Base-by-base conservation (phyloP, 2,113 vertebrate species). In the Passer montanus region DNA sequence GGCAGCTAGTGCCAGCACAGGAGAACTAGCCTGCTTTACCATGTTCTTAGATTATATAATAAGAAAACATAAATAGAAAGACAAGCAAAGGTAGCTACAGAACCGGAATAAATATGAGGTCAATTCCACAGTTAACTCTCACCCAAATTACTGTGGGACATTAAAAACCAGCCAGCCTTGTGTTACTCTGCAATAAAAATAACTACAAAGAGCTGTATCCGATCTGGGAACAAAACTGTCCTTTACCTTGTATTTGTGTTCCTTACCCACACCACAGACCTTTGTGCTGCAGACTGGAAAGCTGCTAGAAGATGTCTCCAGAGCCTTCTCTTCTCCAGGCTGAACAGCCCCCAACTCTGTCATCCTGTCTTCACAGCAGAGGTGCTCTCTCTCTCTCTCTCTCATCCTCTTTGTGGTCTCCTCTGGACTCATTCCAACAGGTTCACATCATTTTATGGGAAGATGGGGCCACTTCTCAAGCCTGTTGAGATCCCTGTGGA, bases 21-120 rank as follows among this genome's bases (percentile, higher is more conserved):
- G 39, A 90, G 72, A 88, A n/a, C 26, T 37, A 26, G 2, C 39
- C 60, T 89, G 55, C 37, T 89, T 78, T 78, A 35, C 31, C 37
- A 4, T 56, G 16, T 15, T 92, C 56, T 90, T 62, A 72, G 24
- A 33, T 78, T 72, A 46, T 21, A 24, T 43, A 85, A 67, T 39
- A 59, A 85, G 16, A 67, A 33, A 84, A 37, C 47, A 76, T 50
- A 93, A 96, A 74, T 21, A 89, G 66, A 79, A 91, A 89, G 31
- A 70, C 16, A 59, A 93, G 47, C 19, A 81, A 79, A 93, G 24
- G 52, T 53, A 89, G 77, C 76, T 26, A 15, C 75, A 90, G 44
- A 84, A 41, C 7, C 28, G 43, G 60, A 88, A 93, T 84, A 92
- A 91, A 89, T 83, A 73, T 31, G 43, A 93, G 72, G 90, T 87